phyloP scores from a whole-genome alignment of 2,888 invertebrate species.

The Isotomurus palustris region DNA sequence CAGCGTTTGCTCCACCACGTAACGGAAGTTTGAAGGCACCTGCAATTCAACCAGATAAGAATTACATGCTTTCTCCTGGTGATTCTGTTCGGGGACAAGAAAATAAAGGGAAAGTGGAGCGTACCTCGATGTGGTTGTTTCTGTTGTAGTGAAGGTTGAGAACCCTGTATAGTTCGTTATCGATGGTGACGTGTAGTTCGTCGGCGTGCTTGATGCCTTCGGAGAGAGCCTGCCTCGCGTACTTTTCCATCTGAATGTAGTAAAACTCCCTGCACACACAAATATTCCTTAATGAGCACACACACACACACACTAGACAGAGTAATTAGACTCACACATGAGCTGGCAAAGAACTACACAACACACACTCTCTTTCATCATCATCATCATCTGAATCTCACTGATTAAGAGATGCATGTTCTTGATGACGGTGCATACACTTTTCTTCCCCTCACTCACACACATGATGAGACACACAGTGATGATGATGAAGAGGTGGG shows the following conservation, averaged over 20 bases:
- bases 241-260: conserved; percentile 99
- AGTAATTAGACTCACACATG: no score
- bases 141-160: conserved; percentile 98
- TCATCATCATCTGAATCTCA: no score
- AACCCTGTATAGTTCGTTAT: conserved; percentile 95
- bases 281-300: conserved; percentile 4
- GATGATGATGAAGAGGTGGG: no score
- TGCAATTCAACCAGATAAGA: conserved; percentile 51
- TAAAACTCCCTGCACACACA: conserved; percentile 85
- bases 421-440: no score
- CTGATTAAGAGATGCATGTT: no score
- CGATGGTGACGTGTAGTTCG: conserved; percentile 87
- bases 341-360: no score
- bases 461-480: no score
- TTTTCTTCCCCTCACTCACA: no score
- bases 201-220: conserved; percentile 92
- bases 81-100: not conserved
- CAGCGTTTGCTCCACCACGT: conserved; percentile 94
- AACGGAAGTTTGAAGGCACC: conserved; percentile 96
- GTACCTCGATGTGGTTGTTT: conserved; percentile 92
- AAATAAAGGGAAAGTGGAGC: conserved; percentile 45
- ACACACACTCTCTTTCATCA: no score
- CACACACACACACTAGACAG: conserved; percentile 1
- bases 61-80: not conserved
- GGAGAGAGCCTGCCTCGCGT: conserved; percentile 94